Conservation (phyloP, 2,113 vertebrate genomes). For the Catharus minimus region DNA sequence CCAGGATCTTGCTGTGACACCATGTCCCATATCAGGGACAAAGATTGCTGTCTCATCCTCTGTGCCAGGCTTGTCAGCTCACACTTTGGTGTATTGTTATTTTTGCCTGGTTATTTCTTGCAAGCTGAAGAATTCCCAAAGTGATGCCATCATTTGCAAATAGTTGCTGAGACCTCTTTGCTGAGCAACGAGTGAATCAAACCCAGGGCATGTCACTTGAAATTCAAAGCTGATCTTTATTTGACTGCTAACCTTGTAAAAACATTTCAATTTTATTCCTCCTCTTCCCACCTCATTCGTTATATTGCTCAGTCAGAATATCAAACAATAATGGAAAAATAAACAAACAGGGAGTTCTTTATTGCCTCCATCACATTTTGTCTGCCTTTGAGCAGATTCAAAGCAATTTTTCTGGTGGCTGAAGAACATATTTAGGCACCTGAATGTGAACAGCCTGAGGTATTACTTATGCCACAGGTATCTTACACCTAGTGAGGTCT, state of each 20-base stretch:
- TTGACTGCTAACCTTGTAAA: slow-evolving; percentile 17
- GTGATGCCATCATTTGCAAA: neutral
- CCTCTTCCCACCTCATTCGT: slow-evolving; percentile 3
- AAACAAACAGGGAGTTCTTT: slow-evolving; percentile 25
- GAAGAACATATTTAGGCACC: neutral
- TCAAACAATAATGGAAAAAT: slow-evolving; percentile 22
- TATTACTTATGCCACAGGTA: neutral
- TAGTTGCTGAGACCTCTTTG: neutral
- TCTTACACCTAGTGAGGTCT: neutral
- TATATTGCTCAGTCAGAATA: neutral
- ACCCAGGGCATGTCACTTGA: neutral
- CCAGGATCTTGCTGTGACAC: neutral
- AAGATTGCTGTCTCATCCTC: neutral
- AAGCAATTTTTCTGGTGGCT: neutral
- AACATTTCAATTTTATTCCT: slow-evolving; percentile 4
- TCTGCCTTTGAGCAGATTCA: neutral
- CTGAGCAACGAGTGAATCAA: neutral
- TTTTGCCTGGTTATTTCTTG: slow-evolving; percentile 17
- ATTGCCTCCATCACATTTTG: neutral
- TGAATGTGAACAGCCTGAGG: neutral
- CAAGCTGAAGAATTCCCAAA: neutral
- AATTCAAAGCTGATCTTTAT: neutral
- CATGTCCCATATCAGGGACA: neutral
- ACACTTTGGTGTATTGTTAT: neutral
- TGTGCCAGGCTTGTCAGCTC: slow-evolving; percentile 21